Evolutionary conservation across 1,140 invertebrate genomes (phyloP).

Genomic region (Planococcus citri): DNA sequence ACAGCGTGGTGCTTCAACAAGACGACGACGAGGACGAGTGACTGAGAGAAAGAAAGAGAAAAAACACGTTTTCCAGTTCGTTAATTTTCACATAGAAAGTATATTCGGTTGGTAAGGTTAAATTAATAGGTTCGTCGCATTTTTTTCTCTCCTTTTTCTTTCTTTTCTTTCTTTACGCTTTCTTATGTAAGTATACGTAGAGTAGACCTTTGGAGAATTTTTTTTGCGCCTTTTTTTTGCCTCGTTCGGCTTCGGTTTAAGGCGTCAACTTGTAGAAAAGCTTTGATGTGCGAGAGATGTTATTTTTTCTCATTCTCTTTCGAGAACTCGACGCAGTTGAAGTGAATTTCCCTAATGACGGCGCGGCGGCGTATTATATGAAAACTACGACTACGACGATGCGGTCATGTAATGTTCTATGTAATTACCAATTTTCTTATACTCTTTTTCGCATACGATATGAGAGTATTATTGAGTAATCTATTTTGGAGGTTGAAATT

Average conservation of each 20-base stretch:
- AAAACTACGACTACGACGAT: too few species aligned
- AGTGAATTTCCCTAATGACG: not conserved
- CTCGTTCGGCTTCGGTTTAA: not conserved
- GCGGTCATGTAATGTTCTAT: not conserved
- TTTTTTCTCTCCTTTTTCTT: not conserved
- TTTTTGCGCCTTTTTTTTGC: too few species aligned
- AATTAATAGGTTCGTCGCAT: not conserved
- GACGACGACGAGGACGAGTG: too few species aligned
- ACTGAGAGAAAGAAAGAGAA: too few species aligned
- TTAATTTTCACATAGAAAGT: not conserved
- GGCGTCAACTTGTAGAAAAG: not conserved
- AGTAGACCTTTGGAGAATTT: too few species aligned
- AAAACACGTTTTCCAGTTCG: constrained; percentile 6
- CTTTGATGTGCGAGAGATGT: not conserved
- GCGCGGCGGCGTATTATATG: too few species aligned
- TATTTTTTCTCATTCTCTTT: not conserved
- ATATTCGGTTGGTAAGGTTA: not conserved
- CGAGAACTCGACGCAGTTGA: not conserved
- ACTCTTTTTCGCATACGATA: too few species aligned
- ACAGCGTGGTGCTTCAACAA: too few species aligned
- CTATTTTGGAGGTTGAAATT: too few species aligned
- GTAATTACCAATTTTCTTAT: not conserved
- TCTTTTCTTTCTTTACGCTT: not conserved
- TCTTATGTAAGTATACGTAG: not conserved
- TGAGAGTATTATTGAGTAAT: too few species aligned